Conservation (phyloP, 2,113 vertebrate species). For the Podarcis cretensis region DNA sequence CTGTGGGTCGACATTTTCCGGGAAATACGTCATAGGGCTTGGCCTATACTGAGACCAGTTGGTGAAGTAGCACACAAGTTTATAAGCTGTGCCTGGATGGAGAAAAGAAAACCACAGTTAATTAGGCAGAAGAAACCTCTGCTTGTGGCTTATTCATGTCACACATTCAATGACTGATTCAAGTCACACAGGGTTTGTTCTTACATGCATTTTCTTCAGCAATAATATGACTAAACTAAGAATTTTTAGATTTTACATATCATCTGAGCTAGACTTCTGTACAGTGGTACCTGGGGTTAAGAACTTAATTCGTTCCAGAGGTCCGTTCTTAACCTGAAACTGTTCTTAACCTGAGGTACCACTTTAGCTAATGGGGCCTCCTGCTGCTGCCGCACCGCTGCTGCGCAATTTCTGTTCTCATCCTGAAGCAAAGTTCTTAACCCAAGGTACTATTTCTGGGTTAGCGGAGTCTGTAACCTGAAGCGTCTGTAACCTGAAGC, state of each 20-base stretch:
- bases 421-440: too few relatives aligned
- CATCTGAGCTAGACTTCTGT: too few relatives aligned
- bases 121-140: background rate
- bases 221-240: background rate
- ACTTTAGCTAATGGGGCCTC: too few relatives aligned
- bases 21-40: conserved; percentile 61
- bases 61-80: conserved; percentile 12
- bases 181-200: background rate
- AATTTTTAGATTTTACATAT: background rate
- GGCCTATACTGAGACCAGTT: conserved; percentile 54
- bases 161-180: background rate
- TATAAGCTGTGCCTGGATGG: conserved; percentile 5
- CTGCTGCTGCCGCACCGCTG: rapidly evolving
- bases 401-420: too few relatives aligned
- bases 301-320: too few relatives aligned
- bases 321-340: too few relatives aligned
- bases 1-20: conserved; percentile 78
- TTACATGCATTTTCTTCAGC: background rate
- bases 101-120: background rate
- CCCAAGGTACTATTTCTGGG: too few relatives aligned
- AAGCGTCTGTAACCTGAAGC: too few relatives aligned
- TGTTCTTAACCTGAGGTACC: too few relatives aligned
- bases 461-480: too few relatives aligned
- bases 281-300: too few relatives aligned
- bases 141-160: background rate